These are phyloP conservation scores for Harmothoe impar DNA, from an alignment of 2,888 invertebrate genomes.

Conservation along the genomic window DNA sequence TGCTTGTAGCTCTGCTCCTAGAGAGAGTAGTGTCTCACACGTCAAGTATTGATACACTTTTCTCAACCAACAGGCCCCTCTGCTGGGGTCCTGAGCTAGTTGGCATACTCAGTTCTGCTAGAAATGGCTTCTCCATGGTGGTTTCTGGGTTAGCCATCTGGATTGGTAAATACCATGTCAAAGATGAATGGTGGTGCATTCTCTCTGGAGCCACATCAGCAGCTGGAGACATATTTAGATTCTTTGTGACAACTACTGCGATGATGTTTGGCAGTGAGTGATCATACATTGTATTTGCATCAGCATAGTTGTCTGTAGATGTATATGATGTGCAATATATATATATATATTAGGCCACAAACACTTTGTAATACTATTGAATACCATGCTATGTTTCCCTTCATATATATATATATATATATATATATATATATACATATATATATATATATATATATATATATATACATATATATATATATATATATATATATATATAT, in stretches of 20 bases:
- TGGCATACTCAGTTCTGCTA: background rate
- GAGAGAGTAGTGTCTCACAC: background rate
- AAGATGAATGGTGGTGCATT: background rate
- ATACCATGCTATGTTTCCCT: too few relatives aligned
- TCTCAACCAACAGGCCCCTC: background rate
- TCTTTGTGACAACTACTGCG: constrained; percentile 9
- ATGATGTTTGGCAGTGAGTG: constrained; percentile 14
- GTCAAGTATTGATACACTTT: background rate
- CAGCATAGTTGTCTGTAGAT: too few relatives aligned
- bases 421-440: too few relatives aligned
- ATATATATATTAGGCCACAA: too few relatives aligned
- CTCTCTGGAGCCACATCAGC: background rate
- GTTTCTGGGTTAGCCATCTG: background rate
- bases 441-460: too few relatives aligned
- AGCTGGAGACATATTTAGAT: background rate
- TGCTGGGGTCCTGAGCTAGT: constrained; percentile 12
- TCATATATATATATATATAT: too few relatives aligned
- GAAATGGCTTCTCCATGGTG: background rate
- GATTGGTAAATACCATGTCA: background rate
- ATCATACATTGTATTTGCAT: too few relatives aligned
- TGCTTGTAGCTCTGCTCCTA: background rate
- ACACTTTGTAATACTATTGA: too few relatives aligned
- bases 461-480: too few relatives aligned
- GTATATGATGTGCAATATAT: too few relatives aligned
- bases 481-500: too few relatives aligned